A percentile compares a stretch with the other conserved stretches of the same genome.
phyloP scores from a whole-genome alignment of 1,140 invertebrate species.

The Sarcophaga bullata region DNA sequence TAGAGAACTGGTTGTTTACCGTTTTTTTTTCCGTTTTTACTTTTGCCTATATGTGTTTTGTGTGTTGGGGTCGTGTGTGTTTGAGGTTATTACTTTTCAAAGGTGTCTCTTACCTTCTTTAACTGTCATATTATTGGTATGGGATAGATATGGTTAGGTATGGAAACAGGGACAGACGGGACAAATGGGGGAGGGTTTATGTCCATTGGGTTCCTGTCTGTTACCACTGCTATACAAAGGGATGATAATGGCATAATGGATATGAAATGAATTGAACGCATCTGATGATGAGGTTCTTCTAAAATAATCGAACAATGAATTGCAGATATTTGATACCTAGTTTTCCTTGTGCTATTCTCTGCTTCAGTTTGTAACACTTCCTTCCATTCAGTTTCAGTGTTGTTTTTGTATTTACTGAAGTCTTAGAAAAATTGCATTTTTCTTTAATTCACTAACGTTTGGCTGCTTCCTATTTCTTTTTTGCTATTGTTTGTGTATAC shows the following conservation, averaged over 20 bases:
- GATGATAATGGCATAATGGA: no score
- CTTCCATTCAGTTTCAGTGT: not conserved
- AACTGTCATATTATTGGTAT: not conserved
- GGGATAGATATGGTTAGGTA: no score
- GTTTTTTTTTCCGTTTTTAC: not conserved
- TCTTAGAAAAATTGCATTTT: conserved; percentile 11
- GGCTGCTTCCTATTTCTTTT: no score
- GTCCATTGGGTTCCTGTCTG: no score
- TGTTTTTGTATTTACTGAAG: conserved; percentile 4
- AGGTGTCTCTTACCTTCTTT: conserved; percentile 3
- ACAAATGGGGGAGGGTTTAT: no score
- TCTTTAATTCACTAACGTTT: not conserved
- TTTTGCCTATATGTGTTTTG: no score
- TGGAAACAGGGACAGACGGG: no score
- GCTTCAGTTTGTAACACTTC: not conserved
- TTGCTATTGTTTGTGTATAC: not conserved
- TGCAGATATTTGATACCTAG: not conserved
- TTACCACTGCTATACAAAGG: no score
- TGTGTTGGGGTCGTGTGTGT: no score
- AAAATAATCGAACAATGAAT: not conserved
- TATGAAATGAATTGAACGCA: no score
- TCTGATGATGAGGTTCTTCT: not conserved
- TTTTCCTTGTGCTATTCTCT: not conserved
- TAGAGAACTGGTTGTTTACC: not conserved
- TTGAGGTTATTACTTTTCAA: not conserved